Conservation (phyloP, 2,113 vertebrate genomes). For the Empidonax alnorum region DNA sequence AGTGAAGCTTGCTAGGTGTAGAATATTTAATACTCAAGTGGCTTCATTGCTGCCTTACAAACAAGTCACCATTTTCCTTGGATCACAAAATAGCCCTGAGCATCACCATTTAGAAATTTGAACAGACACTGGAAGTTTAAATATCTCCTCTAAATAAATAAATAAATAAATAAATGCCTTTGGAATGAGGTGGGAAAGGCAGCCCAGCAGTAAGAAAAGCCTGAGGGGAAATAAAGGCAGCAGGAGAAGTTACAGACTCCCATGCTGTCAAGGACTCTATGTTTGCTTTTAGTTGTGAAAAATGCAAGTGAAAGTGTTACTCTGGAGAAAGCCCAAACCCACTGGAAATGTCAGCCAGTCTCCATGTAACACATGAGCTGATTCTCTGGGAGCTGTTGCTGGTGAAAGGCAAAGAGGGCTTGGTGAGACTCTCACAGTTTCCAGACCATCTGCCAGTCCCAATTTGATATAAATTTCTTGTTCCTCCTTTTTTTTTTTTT, state of each 20-base stretch:
- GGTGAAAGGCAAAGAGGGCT: background rate
- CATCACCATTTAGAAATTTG: background rate
- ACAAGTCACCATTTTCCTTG: background rate
- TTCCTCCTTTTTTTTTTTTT: background rate
- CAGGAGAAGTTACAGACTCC: background rate
- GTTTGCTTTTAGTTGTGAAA: constrained; percentile 21
- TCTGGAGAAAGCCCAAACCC: background rate
- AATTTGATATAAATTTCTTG: background rate
- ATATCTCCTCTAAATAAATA: background rate
- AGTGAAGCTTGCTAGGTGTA: background rate
- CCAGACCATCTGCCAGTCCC: constrained; percentile 10
- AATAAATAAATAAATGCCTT: background rate
- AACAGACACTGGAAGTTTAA: background rate
- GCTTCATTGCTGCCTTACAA: background rate
- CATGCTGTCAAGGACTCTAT: background rate
- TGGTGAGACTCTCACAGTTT: background rate
- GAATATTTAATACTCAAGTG: background rate
- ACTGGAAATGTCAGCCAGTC: background rate
- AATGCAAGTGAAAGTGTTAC: background rate
- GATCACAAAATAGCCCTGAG: background rate
- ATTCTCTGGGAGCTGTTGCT: background rate
- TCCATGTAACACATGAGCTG: background rate
- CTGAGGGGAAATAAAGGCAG: background rate
- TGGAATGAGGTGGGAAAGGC: background rate
- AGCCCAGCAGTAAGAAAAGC: background rate